Conservation (phyloP, 2,113 vertebrate genomes). For the Vulpes vulpes region DNA sequence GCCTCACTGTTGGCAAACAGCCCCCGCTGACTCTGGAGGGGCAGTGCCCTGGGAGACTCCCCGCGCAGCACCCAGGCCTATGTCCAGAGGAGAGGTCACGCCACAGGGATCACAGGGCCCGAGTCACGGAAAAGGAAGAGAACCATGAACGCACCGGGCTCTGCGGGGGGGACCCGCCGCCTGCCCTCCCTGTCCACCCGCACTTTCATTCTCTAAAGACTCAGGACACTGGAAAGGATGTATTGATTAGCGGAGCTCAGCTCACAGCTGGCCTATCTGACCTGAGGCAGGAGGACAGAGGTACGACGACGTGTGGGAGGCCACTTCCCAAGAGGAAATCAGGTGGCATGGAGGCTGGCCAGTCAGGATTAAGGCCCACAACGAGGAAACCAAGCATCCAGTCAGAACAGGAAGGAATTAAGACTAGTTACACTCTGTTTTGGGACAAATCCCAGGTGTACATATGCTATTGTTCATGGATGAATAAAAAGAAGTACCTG, state of each 20-base stretch:
- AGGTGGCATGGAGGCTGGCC: not conserved
- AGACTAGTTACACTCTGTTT: not conserved
- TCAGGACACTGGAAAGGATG: not conserved
- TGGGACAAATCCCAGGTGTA: not conserved
- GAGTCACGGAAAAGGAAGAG: not conserved
- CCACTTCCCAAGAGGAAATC: constrained; percentile 47
- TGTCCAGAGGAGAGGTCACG: too few relatives aligned
- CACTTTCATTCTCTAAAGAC: not conserved
- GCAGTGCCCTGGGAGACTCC: not conserved
- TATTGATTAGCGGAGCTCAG: not conserved
- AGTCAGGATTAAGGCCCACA: not conserved
- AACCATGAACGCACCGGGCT: not conserved
- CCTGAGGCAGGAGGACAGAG: not conserved
- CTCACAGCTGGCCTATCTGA: not conserved
- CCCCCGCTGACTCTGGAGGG: not conserved
- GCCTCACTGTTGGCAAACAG: not conserved
- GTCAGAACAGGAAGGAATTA: not conserved
- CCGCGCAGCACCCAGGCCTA: too few relatives aligned
- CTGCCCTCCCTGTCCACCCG: not conserved
- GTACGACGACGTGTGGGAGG: not conserved
- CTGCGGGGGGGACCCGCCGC: not conserved
- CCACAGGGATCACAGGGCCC: not conserved
- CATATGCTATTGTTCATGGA: not conserved
- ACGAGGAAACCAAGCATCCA: not conserved
- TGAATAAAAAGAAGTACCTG: not conserved